A percentile compares a stretch with the other conserved stretches of the same genome.
Conservation (phyloP, 1,140 invertebrate genomes). For the Coenobita brevimanus region DNA sequence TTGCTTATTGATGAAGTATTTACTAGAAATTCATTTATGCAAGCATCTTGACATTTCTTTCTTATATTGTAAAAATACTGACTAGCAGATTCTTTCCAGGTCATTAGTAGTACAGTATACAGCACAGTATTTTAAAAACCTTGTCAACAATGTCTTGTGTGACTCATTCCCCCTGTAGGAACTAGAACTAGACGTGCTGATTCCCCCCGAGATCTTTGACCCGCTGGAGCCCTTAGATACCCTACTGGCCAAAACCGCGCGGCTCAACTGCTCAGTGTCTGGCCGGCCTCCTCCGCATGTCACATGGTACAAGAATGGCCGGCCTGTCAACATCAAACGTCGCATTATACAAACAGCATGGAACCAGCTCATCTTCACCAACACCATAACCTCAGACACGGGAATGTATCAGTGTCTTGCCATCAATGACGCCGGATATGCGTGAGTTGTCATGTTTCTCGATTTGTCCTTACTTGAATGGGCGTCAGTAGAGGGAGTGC, state of each 20-base stretch:
- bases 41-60: too few relatives aligned
- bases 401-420: constrained; percentile 86
- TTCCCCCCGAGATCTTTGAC: constrained; percentile 78
- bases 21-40: too few relatives aligned
- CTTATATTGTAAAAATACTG: too few relatives aligned
- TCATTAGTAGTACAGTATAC: too few relatives aligned
- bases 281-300: constrained; percentile 80
- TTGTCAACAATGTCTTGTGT: too few relatives aligned
- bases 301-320: constrained; percentile 80
- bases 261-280: constrained; percentile 81
- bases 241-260: constrained; percentile 80
- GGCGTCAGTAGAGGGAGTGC: too few relatives aligned
- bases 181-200: constrained; percentile 75
- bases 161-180: constrained; percentile 42
- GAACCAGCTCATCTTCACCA: constrained; percentile 78
- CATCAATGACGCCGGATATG: constrained; percentile 79
- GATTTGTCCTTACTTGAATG: too few relatives aligned
- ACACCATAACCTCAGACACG: constrained; percentile 80
- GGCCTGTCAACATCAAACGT: constrained; percentile 72
- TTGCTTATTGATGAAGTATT: too few relatives aligned
- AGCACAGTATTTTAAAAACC: too few relatives aligned
- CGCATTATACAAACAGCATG: constrained; percentile 75
- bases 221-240: constrained; percentile 77
- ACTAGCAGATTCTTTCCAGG: too few relatives aligned
- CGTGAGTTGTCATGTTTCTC: constrained; percentile 77